Percentiles rank a stretch among this genome's conserved stretches.
Evolutionary conservation across 2,888 invertebrate genomes (phyloP).

Genomic region (Lottia gigantea): DNA sequence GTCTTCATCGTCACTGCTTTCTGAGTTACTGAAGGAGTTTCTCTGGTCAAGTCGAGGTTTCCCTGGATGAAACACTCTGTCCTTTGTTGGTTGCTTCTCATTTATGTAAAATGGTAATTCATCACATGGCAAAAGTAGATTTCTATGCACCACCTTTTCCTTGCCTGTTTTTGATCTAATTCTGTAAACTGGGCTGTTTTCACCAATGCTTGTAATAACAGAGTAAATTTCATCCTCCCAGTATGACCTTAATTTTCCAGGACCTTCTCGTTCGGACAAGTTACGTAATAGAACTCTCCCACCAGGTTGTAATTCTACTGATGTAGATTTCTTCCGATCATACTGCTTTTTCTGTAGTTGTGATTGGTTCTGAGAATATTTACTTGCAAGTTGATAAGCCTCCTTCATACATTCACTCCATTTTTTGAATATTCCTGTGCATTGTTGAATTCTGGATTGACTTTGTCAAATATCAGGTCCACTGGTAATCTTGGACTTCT

Average conservation of each 20-base stretch:
- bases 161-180: constrained; percentile 13
- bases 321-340: constrained; percentile 9
- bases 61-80: not conserved
- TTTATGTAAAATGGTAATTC: not conserved
- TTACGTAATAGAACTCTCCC: constrained; percentile 20
- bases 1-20: too few relatives aligned
- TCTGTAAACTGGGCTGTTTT: constrained; percentile 21
- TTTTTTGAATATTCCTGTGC: not conserved
- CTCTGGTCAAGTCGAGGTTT: too few relatives aligned
- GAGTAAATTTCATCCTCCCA: constrained; percentile 24
- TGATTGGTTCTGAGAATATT: not conserved
- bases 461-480: constrained; percentile 16
- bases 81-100: not conserved
- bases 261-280: constrained; percentile 18
- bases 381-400: constrained; percentile 9
- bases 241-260: constrained; percentile 21
- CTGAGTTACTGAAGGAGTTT: too few relatives aligned
- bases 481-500: constrained; percentile 14
- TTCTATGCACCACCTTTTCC: constrained; percentile 17
- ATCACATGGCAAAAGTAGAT: constrained; percentile 21
- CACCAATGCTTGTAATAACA: constrained; percentile 13
- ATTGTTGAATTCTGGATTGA: not conserved
- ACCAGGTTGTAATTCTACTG: constrained; percentile 12
- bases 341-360: not conserved
- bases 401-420: constrained; percentile 16